These are phyloP conservation scores for Mesorhabditis spiculigera DNA, from an alignment of 2,888 invertebrate species.

Conservation along the genomic window DNA sequence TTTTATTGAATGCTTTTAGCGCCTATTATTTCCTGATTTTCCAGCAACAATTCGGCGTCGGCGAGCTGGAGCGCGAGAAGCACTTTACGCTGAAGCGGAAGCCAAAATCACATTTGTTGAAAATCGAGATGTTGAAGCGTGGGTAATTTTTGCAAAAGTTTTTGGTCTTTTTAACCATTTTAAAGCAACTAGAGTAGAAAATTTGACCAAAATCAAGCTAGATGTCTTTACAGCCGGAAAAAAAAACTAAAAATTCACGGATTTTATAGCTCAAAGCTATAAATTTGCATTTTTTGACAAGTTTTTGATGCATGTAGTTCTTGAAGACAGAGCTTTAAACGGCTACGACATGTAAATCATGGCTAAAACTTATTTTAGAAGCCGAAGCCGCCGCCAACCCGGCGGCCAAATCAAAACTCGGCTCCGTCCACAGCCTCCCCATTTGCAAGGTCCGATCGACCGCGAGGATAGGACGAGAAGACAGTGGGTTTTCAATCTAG, in stretches of 20 bases:
- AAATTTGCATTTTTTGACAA: background rate
- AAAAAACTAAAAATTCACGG: no score
- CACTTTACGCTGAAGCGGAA: conserved; percentile 25
- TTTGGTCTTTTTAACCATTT: no score
- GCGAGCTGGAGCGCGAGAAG: conserved; percentile 13
- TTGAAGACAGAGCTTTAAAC: no score
- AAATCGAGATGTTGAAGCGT: conserved; percentile 27
- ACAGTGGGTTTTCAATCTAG: background rate
- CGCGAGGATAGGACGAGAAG: background rate
- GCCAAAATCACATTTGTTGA: conserved; percentile 22
- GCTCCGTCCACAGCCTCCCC: background rate
- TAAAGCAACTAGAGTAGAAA: no score
- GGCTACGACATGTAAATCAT: no score
- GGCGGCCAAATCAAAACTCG: background rate
- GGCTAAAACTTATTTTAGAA: background rate
- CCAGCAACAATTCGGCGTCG: conserved; percentile 14
- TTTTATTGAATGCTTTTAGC: background rate
- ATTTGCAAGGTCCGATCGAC: conserved; percentile 5
- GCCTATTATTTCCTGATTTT: background rate
- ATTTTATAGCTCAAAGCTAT: background rate
- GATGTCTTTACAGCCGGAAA: no score
- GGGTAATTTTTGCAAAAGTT: background rate
- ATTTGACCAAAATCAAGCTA: no score
- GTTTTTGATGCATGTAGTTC: background rate
- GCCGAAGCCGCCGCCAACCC: conserved; percentile 3